Percentiles rank a stretch among this genome's conserved stretches.
These are phyloP conservation scores for Rhinoderma darwinii DNA, from an alignment of 2,113 vertebrate genomes.

Conservation along the genomic window DNA sequence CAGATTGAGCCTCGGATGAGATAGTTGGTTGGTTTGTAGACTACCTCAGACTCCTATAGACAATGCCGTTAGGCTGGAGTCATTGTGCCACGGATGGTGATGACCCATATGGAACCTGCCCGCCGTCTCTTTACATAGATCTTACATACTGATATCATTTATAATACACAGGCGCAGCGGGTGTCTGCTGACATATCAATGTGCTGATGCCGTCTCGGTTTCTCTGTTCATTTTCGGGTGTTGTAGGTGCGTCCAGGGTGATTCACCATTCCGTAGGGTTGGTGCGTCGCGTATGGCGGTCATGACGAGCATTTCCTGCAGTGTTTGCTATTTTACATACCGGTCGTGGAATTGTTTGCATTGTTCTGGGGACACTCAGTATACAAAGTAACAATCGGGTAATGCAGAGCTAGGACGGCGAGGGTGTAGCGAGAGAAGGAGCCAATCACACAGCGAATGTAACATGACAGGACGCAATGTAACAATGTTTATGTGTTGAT, in stretches of 20 bases:
- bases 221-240: no score
- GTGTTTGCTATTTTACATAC: background rate
- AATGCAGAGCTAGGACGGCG: background rate
- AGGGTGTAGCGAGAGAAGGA: background rate
- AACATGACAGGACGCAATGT: background rate
- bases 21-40: no score
- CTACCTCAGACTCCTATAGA: no score
- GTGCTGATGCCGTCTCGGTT: background rate
- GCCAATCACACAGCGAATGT: background rate
- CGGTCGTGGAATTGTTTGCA: background rate
- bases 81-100: no score
- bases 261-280: background rate
- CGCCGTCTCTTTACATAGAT: no score
- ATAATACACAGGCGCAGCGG: no score
- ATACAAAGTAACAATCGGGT: background rate
- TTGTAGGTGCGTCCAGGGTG: background rate
- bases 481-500: background rate
- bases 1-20: no score
- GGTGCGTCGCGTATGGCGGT: background rate
- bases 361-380: background rate
- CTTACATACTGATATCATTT: no score
- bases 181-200: background rate
- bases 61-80: no score
- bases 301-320: background rate
- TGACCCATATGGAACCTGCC: no score